Evolutionary conservation across 2,797 vertebrate species (phyloP), one percentile per base, ranked within the genome.

Genomic region (Sarcoramphus papa): DNA sequence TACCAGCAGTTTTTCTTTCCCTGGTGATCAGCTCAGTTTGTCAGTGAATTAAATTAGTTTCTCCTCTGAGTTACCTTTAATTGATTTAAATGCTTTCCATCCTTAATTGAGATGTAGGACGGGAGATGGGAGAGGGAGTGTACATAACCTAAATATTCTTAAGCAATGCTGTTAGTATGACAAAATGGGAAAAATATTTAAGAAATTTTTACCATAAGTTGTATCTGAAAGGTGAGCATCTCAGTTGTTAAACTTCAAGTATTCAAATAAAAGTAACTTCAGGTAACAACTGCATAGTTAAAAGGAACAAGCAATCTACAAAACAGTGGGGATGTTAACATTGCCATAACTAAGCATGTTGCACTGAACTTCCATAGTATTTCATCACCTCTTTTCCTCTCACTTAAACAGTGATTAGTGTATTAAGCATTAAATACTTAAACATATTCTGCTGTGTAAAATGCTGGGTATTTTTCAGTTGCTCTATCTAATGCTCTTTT

Each of bases 11-110:
- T 67, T 37, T 72, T 75, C 74, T 63, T 70, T 91, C 72, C 51
- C 67, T 73, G 24, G 35, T 56, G 48, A 79, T 77, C 65, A 89
- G 51, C 40, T 89, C 47, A 48, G 25, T 87, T 87, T 93, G 77
- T 54, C 54, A 57, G 74, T 89, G 63, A 95, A 94, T 90, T 92
- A 68, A 90, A 86, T 86, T 54, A n/a, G 27, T 82, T 94, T 87
- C 80, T 79, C 45, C 76, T 81, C 67, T 41, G 40, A 93, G 77
- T 85, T 96, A 81, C 43, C 80, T 79, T 37, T 69, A 95, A 92
- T 59, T 87, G 74, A 92, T 91, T 81, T 63, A 91, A 93, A 67
- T 28, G n/a, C 5, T 92, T 70, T 89, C 50, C 37, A 63, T 43
- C 30, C 31, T 76, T 79, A 85, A 93, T 28, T 92, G 77, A 92